Conservation (phyloP, 2,797 vertebrate genomes). For the Urophycis tenuis region DNA sequence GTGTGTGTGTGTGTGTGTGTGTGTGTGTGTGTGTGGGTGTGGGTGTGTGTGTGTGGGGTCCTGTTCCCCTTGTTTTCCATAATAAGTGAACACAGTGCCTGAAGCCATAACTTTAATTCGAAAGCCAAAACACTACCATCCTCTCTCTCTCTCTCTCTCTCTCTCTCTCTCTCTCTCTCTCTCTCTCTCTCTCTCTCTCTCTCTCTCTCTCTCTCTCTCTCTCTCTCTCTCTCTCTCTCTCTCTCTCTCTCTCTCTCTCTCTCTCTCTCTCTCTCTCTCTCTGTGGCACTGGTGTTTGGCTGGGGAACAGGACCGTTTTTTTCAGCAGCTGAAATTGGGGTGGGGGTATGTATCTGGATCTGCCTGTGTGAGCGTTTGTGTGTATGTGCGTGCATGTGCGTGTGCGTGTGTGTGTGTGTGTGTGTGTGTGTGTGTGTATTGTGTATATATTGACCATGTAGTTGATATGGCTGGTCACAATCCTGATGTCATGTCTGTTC, state of each 20-base stretch:
- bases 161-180: too few relatives aligned
- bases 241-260: too few relatives aligned
- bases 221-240: too few relatives aligned
- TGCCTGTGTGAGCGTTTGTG: not conserved
- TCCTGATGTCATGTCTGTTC: not conserved
- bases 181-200: too few relatives aligned
- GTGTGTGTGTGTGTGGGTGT: slow-evolving; percentile 36
- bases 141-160: slow-evolving; percentile 42
- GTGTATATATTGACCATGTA: slow-evolving; percentile 5
- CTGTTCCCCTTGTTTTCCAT: slow-evolving; percentile 71
- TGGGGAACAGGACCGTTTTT: slow-evolving; percentile 39
- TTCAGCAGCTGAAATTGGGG: not conserved
- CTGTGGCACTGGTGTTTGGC: slow-evolving; percentile 7
- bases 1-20: slow-evolving; percentile 28
- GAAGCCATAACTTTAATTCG: slow-evolving; percentile 69
- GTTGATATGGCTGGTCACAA: not conserved
- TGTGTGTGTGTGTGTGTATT: slow-evolving; percentile 1
- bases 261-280: slow-evolving; percentile 42
- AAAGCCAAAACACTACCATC: slow-evolving; percentile 44
- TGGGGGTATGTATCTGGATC: not conserved
- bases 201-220: too few relatives aligned
- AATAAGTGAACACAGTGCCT: slow-evolving; percentile 79
- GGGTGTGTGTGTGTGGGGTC: slow-evolving; percentile 20
- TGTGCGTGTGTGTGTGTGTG: not conserved
- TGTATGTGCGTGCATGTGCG: not conserved